phyloP scores from a whole-genome alignment of 2,113 vertebrate genomes.

The Entelurus aequoreus region DNA sequence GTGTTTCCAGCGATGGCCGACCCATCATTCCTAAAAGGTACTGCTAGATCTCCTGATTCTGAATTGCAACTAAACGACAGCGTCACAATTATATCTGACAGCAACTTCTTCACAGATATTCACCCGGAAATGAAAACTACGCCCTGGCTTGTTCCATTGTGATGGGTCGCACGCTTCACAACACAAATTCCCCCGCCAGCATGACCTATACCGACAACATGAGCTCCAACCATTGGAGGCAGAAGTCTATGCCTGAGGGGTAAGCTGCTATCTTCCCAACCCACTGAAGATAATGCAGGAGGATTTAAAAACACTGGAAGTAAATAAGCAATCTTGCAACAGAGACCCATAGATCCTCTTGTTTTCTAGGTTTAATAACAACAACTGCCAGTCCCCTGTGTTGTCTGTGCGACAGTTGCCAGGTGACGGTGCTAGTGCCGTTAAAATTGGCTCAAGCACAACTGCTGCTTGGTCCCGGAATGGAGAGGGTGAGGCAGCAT shows the following conservation, averaged over 20 bases:
- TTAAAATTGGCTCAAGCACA: constrained; percentile 67
- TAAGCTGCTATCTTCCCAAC: constrained; percentile 37
- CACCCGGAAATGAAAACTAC: constrained; percentile 88
- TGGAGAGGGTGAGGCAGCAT: constrained; percentile 66
- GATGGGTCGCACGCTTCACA: constrained; percentile 82
- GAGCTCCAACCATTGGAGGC: constrained; percentile 80
- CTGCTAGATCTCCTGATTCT: not conserved
- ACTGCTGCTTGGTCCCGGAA: constrained; percentile 74
- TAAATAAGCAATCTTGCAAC: constrained; percentile 1
- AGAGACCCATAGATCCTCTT: constrained; percentile 4
- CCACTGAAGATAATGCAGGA: not conserved
- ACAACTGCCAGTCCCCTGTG: constrained; percentile 83
- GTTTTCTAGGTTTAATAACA: constrained; percentile 81
- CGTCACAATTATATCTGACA: not conserved
- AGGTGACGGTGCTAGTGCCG: constrained; percentile 74
- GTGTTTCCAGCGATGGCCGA: constrained; percentile 90
- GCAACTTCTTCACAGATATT: constrained; percentile 70
- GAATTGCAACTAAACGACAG: constrained; percentile 5
- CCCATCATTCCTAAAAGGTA: constrained; percentile 83
- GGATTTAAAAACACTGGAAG: not conserved
- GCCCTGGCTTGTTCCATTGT: constrained; percentile 86
- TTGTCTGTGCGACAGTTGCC: constrained; percentile 80
- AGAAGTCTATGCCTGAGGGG: constrained; percentile 92
- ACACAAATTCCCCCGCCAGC: constrained; percentile 82
- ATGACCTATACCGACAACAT: constrained; percentile 80